phyloP scores from a whole-genome alignment of 2,113 vertebrate species.

The Ochotona curzoniae region DNA sequence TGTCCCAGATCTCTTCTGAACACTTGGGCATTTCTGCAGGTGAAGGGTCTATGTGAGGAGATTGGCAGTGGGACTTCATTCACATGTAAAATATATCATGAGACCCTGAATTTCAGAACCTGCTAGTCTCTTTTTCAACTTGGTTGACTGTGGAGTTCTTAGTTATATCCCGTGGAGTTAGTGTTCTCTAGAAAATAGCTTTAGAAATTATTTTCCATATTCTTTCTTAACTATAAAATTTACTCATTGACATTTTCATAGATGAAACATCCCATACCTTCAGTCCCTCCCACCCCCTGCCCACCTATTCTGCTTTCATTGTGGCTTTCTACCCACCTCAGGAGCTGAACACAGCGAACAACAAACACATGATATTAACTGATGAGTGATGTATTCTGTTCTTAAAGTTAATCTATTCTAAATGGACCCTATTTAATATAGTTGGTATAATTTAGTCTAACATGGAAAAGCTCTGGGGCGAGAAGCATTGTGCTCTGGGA shows the following conservation, averaged over 20 bases:
- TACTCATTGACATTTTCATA: conserved; percentile 52
- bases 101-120: not conserved
- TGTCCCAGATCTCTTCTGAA: conserved; percentile 5
- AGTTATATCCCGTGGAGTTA: not conserved
- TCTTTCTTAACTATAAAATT: conserved; percentile 39
- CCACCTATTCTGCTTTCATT: conserved; percentile 50
- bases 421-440: conserved; percentile 44
- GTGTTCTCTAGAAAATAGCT: conserved; percentile 35
- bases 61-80: not conserved
- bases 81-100: not conserved
- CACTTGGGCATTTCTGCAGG: not conserved
- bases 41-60: not conserved
- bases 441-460: conserved; percentile 61
- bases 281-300: too few species aligned
- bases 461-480: conserved; percentile 47
- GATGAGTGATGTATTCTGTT: conserved; percentile 56
- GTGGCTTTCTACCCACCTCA: conserved; percentile 25
- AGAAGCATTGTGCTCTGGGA: conserved; percentile 47
- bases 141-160: not conserved
- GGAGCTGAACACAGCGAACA: conserved; percentile 47
- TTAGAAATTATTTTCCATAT: conserved; percentile 30
- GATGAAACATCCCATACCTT: conserved; percentile 47
- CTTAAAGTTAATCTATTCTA: conserved; percentile 73
- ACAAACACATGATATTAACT: conserved; percentile 31
- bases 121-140: not conserved